phyloP scores from a whole-genome alignment of 2,888 invertebrate species.

The Acrobasis consociella region DNA sequence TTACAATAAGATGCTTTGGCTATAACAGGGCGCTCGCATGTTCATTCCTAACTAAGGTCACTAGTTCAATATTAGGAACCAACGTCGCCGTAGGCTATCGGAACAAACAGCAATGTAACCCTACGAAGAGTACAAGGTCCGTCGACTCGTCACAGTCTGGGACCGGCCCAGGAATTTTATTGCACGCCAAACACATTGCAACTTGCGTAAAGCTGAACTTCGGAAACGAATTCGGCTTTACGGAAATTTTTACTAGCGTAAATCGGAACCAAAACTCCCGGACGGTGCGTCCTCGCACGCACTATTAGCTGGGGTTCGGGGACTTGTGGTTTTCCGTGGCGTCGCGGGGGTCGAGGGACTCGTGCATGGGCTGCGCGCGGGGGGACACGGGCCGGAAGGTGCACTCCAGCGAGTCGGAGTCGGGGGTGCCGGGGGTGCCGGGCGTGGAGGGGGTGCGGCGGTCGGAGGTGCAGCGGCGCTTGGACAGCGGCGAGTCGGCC shows the following conservation, averaged over 20 bases:
- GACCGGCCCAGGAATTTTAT: constrained; percentile 23
- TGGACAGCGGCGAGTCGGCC: constrained; percentile 76
- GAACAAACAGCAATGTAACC: constrained; percentile 42
- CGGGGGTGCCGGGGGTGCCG: constrained; percentile 71
- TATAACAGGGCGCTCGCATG: constrained; percentile 67
- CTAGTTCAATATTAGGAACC: constrained; percentile 59
- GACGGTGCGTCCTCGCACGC: constrained; percentile 26
- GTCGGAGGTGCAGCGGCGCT: constrained; percentile 67
- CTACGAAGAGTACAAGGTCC: constrained; percentile 29
- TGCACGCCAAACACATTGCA: constrained; percentile 3
- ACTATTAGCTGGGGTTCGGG: constrained; percentile 74
- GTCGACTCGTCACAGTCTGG: constrained; percentile 7
- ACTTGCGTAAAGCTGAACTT: constrained; percentile 9
- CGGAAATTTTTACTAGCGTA: constrained; percentile 1
- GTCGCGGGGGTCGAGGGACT: constrained; percentile 49
- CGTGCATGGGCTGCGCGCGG: constrained; percentile 61
- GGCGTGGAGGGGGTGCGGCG: constrained; percentile 67
- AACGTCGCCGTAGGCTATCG: constrained; percentile 43
- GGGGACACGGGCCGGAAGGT: constrained; percentile 79
- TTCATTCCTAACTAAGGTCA: constrained; percentile 36
- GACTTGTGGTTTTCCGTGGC: constrained; percentile 59
- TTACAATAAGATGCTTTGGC: constrained; percentile 81
- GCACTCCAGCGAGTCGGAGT: constrained; percentile 74
- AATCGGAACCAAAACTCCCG: constrained; percentile 38
- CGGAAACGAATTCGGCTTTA: not conserved